Evolutionary conservation across 92 coral and sea anemone genomes (phyloP), one percentile per base, ranked within the genome.

Genomic region (Porites evermanni): DNA sequence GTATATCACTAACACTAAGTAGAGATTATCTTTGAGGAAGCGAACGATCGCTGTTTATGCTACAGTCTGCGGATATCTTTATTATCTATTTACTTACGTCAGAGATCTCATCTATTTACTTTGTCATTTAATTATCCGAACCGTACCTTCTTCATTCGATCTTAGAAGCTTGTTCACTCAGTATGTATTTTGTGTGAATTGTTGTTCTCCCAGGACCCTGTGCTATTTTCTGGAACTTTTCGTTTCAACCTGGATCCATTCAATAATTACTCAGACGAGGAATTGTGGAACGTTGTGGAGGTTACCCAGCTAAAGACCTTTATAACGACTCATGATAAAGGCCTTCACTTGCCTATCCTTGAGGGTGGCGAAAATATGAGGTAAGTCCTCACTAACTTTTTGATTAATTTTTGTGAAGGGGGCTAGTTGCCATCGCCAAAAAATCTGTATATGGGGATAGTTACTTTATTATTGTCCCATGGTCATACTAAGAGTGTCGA

Each of bases 301-400:
- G 96, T 92, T 44, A 80, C 92, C 47, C 98, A 90, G 73, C 94
- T 96, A 13, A 92, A 96, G 74, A 70, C 83, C 38, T 92, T 89
- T 67, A 91, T 94, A 21, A 74, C 95, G 3, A 82, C 86, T 18
- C 89, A 94, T 21, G 89, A 89, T 8, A 79, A 92, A 24, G 93
- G 95, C n/a, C 86, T 96, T 4, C 83, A 78, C 14, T 86, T 92
- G 72, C 61, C 67, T 21, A 77, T 96, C 20, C 74, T 53, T 8
- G 98, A 94, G 70, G 98, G 98, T 6, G 98, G 98, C 47, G 98
- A 89, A 24, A 96, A 96, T 71, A 87, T 96, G 12, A 96, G 98
- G 98, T 94, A 88, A 32, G 61, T 19, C 20, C 19, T 19, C 19
- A 18, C 67, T 63, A 7, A 20, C 8, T 6, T 7, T 63, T 20